Evolutionary conservation across 1,140 invertebrate species (phyloP), one percentile per base, ranked within the genome.

Genomic region (Lordiphosa mommai): DNA sequence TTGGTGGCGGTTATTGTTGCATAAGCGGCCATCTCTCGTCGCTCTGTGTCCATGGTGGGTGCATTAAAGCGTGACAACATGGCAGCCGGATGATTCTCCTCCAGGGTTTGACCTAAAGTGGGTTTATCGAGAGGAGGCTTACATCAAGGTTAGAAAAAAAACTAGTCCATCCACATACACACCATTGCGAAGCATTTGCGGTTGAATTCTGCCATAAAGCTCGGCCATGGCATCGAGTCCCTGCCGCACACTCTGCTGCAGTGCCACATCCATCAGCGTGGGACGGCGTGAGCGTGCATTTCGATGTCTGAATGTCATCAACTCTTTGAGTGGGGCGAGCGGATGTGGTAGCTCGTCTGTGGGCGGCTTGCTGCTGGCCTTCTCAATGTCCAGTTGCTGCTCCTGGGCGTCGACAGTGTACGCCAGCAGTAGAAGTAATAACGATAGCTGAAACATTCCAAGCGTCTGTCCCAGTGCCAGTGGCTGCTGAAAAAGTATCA

Each of bases 171-270:
- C 23, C 46, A 48, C 16, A 55, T 59, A 67, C 86, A 38, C 49
- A 89, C 88, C 86, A 70, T 87, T 89, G 51, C 65, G 64, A 23
- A 89, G 41, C 51, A 89, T 87, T 66, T 87, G 64, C 10, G 88
- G 88, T 44, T 89, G 86, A 33, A 80, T 76, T 50, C 65, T 60
- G 3, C 74, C 73, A 57, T 89, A 89, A 1, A 89, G 57, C 23
- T 88, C 66, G 27, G 64, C 61, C 88, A 89, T 88, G 30, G 88
- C 88, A 59, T 87, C 65, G 3, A 89, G 49, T 38, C 88, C 88
- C 64, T 89, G 66, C 7, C 66, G 67, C 38, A 86, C 88, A 46
- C 88, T 88, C 20, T 70, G 61, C 38, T 88, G 80, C 57, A 89
- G 40, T 14, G 82, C 88, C 38, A 84, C 67, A 71, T 88, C 86